phyloP scores from a whole-genome alignment of 1,140 invertebrate species.

The Sitophilus oryzae region DNA sequence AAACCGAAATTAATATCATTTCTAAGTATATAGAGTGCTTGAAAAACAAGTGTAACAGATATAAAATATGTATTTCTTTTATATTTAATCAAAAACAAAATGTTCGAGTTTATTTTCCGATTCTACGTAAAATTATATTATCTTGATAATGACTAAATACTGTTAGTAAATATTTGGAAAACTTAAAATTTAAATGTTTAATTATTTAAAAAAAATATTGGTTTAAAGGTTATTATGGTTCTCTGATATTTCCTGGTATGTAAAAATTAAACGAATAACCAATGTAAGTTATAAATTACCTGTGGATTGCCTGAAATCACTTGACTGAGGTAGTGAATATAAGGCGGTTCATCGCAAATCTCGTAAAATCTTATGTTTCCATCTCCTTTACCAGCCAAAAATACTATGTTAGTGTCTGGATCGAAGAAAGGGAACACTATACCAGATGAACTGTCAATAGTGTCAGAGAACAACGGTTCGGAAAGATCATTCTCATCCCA shows the following conservation, averaged over 20 bases:
- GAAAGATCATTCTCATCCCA: slow-evolving; percentile 80
- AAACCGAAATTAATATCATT: too few relatives aligned
- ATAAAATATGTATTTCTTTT: not conserved
- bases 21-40: too few relatives aligned
- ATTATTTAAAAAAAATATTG: too few relatives aligned
- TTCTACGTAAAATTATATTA: not conserved
- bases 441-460: slow-evolving; percentile 86
- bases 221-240: not conserved
- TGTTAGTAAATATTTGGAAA: too few relatives aligned
- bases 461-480: slow-evolving; percentile 70
- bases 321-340: slow-evolving; percentile 84
- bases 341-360: slow-evolving; percentile 77
- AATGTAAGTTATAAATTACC: slow-evolving; percentile 37
- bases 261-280: not conserved
- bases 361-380: slow-evolving; percentile 95
- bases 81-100: not conserved
- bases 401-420: slow-evolving; percentile 79
- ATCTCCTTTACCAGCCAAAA: slow-evolving; percentile 71
- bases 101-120: too few relatives aligned
- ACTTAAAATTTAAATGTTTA: too few relatives aligned
- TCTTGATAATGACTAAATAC: too few relatives aligned
- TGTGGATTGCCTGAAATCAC: slow-evolving; percentile 87
- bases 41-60: too few relatives aligned
- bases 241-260: not conserved
- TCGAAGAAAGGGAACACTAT: slow-evolving; percentile 92